A percentile compares a stretch with the other conserved stretches of the same genome.
These are phyloP conservation scores for Gnathonemus echidnorhynchus DNA, from an alignment of 2,113 vertebrate genomes.

Conservation along the genomic window DNA sequence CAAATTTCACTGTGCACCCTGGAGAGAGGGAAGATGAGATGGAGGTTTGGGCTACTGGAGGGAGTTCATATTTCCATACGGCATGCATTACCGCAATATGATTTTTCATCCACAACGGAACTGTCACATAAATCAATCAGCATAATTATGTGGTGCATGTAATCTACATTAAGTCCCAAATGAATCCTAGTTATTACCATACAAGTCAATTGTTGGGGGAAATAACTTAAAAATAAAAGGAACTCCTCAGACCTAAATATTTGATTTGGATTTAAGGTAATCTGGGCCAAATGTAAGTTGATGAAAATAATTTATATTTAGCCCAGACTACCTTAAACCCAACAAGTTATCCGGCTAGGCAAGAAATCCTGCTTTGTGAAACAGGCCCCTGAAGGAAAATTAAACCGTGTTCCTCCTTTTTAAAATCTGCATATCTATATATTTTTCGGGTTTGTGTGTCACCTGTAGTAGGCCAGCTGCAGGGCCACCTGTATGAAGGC, in stretches of 20 bases:
- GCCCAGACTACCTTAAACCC: too few relatives aligned
- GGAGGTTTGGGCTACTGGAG: neutral
- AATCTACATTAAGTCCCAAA: neutral
- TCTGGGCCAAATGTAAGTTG: neutral
- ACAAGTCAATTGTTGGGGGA: neutral
- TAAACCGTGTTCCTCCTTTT: neutral
- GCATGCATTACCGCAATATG: neutral
- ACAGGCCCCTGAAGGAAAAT: neutral
- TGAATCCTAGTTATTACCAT: neutral
- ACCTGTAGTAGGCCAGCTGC: slow-evolving; percentile 75
- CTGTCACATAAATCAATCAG: neutral
- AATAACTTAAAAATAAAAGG: neutral
- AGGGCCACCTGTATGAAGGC: slow-evolving; percentile 70
- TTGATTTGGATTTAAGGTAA: neutral
- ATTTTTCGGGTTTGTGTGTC: neutral
- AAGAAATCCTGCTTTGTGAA: too few relatives aligned
- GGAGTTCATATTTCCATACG: neutral
- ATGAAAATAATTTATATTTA: neutral
- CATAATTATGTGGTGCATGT: neutral
- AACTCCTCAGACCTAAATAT: neutral
- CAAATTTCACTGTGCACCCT: slow-evolving; percentile 67
- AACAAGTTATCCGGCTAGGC: too few relatives aligned
- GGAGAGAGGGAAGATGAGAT: slow-evolving; percentile 4
- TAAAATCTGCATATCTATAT: neutral
- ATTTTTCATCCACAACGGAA: neutral